Conservation (phyloP, 92 coral and sea anemone genomes). For the Paragorgia papillata region DNA sequence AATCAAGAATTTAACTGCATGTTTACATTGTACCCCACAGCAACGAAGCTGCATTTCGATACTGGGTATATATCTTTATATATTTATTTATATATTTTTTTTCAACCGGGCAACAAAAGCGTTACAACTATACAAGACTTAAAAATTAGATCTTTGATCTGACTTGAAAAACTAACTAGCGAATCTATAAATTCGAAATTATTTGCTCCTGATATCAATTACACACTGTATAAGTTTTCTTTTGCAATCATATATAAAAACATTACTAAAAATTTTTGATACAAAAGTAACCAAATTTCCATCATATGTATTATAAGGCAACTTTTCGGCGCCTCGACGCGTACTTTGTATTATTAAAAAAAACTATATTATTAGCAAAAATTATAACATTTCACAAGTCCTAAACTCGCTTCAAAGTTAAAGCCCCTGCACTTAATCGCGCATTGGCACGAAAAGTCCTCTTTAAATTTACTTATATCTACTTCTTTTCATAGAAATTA, state of each 20-base stretch:
- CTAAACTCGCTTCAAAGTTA: neutral
- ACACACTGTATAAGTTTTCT: constrained; percentile 26
- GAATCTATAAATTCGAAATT: constrained; percentile 22
- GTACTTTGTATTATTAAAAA: neutral
- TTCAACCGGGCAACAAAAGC: neutral
- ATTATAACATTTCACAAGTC: neutral
- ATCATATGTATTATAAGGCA: no score
- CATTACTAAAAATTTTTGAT: constrained; percentile 6
- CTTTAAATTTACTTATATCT: neutral
- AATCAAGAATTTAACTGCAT: constrained; percentile 30
- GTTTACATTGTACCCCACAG: neutral
- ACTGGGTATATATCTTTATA: neutral
- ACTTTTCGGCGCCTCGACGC: no score
- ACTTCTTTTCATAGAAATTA: constrained; percentile 28
- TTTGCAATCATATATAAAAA: constrained; percentile 25
- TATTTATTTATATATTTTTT: neutral
- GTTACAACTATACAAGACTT: neutral
- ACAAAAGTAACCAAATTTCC: no score
- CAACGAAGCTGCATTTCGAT: constrained; percentile 11
- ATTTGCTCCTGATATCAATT: constrained; percentile 20
- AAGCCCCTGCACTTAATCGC: neutral
- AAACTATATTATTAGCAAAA: neutral
- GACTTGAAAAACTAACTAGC: constrained; percentile 7
- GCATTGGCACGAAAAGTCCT: neutral
- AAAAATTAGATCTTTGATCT: constrained; percentile 38